Evolutionary conservation across 2,888 invertebrate genomes (phyloP).

Genomic region (Portevinia maculata): DNA sequence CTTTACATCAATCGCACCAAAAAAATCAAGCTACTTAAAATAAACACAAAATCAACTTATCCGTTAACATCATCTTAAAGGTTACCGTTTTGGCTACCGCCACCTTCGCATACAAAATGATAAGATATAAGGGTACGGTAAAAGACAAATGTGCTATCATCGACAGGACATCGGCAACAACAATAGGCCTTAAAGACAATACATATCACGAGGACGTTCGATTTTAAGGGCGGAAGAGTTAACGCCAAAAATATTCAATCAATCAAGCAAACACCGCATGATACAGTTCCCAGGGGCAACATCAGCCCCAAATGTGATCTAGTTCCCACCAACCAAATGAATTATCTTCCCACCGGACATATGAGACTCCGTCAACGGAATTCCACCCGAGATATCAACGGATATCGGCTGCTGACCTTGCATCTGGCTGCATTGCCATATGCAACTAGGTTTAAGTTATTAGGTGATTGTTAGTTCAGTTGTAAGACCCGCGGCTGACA

Average conservation of each 20-base stretch:
- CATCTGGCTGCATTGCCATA: neutral
- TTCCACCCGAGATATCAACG: too few relatives aligned
- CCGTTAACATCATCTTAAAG: constrained; percentile 23
- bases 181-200: constrained; percentile 11
- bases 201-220: constrained; percentile 22
- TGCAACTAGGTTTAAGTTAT: neutral
- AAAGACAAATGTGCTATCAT: constrained; percentile 14
- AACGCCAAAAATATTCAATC: too few relatives aligned
- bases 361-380: too few relatives aligned
- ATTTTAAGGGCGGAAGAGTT: constrained; percentile 15
- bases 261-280: too few relatives aligned
- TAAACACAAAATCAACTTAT: constrained; percentile 19
- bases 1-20: neutral
- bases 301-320: too few relatives aligned
- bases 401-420: neutral
- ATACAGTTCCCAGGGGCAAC: too few relatives aligned
- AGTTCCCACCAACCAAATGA: too few relatives aligned
- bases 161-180: too few relatives aligned
- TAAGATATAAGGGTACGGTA: constrained; percentile 13
- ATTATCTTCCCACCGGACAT: too few relatives aligned
- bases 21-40: constrained; percentile 22
- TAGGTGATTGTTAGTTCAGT: too few relatives aligned
- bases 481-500: too few relatives aligned
- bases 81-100: constrained; percentile 9
- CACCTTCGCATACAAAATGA: constrained; percentile 12